These are phyloP conservation scores for Synchiropus splendidus DNA, from an alignment of 2,113 vertebrate species.

Conservation along the genomic window DNA sequence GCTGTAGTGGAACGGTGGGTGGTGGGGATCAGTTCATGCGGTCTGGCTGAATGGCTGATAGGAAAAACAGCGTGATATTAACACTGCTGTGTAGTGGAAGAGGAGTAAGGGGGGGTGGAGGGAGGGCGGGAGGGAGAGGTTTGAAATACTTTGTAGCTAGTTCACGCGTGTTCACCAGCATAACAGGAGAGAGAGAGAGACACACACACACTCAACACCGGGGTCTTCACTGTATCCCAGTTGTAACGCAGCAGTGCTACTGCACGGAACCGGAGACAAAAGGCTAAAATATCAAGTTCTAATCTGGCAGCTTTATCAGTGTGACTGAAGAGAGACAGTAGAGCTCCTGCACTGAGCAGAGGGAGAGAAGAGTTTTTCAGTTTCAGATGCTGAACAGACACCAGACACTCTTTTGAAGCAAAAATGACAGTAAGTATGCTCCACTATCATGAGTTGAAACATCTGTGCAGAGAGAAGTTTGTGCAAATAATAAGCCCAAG, in stretches of 20 bases:
- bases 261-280: constrained; percentile 29
- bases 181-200: constrained; percentile 22
- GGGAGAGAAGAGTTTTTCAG: neutral
- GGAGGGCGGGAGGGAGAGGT: constrained; percentile 8
- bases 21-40: constrained; percentile 22
- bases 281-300: too few species aligned
- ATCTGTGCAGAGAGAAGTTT: too few species aligned
- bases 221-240: too few species aligned
- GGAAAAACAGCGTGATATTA: constrained; percentile 35
- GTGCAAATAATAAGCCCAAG: too few species aligned
- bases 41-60: constrained; percentile 37
- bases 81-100: constrained; percentile 13
- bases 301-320: too few species aligned
- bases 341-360: too few species aligned
- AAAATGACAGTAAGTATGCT: constrained; percentile 56
- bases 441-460: too few species aligned
- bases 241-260: constrained; percentile 16
- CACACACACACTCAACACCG: too few species aligned
- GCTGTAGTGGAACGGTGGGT: constrained; percentile 20
- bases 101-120: neutral
- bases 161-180: constrained; percentile 43
- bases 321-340: too few species aligned
- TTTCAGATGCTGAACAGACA: constrained; percentile 31
- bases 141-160: constrained; percentile 48
- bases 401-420: constrained; percentile 14